Evolutionary conservation across 2,797 vertebrate species (phyloP), one percentile per base, ranked within the genome.

Genomic region (Helarctos malayanus): DNA sequence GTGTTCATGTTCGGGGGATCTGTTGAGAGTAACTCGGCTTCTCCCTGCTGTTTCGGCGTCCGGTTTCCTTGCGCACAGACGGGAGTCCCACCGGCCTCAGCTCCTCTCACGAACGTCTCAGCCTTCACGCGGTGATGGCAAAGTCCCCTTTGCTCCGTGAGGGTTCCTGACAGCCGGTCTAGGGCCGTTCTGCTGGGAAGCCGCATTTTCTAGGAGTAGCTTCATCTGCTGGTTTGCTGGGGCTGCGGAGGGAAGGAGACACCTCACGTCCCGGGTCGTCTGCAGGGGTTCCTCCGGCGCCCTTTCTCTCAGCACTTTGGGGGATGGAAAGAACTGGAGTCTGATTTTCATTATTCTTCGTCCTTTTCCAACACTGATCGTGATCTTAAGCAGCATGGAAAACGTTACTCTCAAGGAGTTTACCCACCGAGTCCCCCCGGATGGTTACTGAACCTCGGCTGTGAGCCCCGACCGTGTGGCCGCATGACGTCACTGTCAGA

Each of bases 401-500:
- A 71, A 15, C 16, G 16, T 47, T 8, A 23, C 85, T 52, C 90
- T 41, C 38, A 7, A 12, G 25, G 9, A 89, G n/a, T 63, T 54
- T 27, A 23, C 16, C 29, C 29, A 81, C 15, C 57, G 1, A 47
- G 41, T 52, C 49, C 47, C 25, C 54, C 21, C 32, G 7, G 25
- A 8, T 57, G 47, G 41, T 15, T 29, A n/a, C 12, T 41, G 19
- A 29, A 3, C 32, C 29, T 14, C 15, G 15, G 10, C 56, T 32
- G 12, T 56, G 29, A 88, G 45, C 18, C 69, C 52, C 3, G 5
- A 13, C 3, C 23, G 16, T 47, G 4, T 7, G 9, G 47, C 57
- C 7, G 15, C 18, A 0, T 7, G 47, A 32, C 4, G 0, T 8
- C 84, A 16, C 16, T 0, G 10, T 19, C 4, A 21, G 11, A 7